Base-by-base conservation (phyloP, 2,113 vertebrate genomes). In the Stomatorhinus ivindoensis region DNA sequence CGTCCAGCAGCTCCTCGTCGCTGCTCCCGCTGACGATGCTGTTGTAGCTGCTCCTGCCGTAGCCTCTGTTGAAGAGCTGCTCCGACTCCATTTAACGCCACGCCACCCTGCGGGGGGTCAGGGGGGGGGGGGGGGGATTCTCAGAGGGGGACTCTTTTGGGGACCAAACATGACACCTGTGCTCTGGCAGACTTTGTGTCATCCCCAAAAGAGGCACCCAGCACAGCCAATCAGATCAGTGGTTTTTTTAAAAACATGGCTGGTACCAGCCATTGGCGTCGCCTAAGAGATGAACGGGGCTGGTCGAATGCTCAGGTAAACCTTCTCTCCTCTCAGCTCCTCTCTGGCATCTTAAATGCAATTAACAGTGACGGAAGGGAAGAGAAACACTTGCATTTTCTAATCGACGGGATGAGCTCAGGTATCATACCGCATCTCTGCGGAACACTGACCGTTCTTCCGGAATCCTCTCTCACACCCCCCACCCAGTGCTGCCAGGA, bases 11-110 rank as follows among this genome's bases (percentile, higher is more conserved):
- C 91, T 99, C 98, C 93, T 99, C 98, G 96, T 99, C 98, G 0
- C 98, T 99, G 95, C 98, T 99, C 89, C 97, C 98, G 89, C 98
- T 99, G 87, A 98, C 97, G 93, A 99, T 99, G 94, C 98, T 99
- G 95, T 99, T 99, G 95, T 99, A 99, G 94, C 98, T 99, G 96
- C 98, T 99, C 94, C 98, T 96, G 95, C 96, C 97, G 95, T 97
- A 97, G 93, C 97, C 97, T 95, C 98, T 97, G 95, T 97, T 97
- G 95, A 98, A 99, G 94, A 99, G 95, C 95, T 99, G 98, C 95
- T 99, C 98, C 95, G 98, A 99, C 98, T 99, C 98, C 98, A 99
- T 99, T 97, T 97, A 99, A 97, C 95, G 96, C 95, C 91, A 92
- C 95, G 93, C 92, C 91, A 93, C 95, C 95, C 98, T 99, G 92